A percentile compares a stretch with the other conserved stretches of the same genome.
Conservation (phyloP, 2,113 vertebrate genomes). For the Puntigrus tetrazona region DNA sequence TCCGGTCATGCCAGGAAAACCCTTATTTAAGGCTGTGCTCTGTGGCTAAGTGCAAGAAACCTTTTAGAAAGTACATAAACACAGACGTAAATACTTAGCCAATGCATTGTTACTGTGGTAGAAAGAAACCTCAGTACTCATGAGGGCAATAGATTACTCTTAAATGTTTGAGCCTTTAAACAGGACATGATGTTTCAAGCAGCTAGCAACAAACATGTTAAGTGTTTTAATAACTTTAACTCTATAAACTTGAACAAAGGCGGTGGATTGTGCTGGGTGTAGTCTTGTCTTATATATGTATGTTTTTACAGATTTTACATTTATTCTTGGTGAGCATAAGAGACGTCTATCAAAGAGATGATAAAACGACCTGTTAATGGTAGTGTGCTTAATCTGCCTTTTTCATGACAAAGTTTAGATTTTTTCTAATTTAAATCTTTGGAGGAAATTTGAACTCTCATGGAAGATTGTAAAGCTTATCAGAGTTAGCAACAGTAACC, state of each 20-base stretch:
- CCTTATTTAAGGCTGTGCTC: not conserved
- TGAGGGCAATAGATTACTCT: not conserved
- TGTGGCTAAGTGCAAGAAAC: slow-evolving; percentile 21
- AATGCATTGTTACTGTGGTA: not conserved
- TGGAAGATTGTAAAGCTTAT: not conserved
- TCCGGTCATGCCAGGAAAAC: slow-evolving; percentile 18
- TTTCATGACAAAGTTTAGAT: not conserved
- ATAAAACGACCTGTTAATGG: not conserved
- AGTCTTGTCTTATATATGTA: no score
- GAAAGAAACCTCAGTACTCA: not conserved
- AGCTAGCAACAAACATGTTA: not conserved
- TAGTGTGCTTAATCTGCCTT: not conserved
- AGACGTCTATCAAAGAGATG: not conserved
- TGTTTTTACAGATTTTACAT: no score
- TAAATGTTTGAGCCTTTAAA: not conserved
- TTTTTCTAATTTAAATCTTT: not conserved
- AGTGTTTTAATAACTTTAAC: not conserved
- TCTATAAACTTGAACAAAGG: no score
- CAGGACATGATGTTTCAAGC: not conserved
- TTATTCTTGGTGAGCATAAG: not conserved
- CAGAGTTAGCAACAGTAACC: not conserved
- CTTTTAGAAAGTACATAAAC: not conserved
- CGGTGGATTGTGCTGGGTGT: no score
- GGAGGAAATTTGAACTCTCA: not conserved
- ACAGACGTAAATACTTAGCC: not conserved